A percentile compares a stretch with the other conserved stretches of the same genome.
phyloP scores from a whole-genome alignment of 2,797 vertebrate genomes.

The Chaetophractus vellerosus region DNA sequence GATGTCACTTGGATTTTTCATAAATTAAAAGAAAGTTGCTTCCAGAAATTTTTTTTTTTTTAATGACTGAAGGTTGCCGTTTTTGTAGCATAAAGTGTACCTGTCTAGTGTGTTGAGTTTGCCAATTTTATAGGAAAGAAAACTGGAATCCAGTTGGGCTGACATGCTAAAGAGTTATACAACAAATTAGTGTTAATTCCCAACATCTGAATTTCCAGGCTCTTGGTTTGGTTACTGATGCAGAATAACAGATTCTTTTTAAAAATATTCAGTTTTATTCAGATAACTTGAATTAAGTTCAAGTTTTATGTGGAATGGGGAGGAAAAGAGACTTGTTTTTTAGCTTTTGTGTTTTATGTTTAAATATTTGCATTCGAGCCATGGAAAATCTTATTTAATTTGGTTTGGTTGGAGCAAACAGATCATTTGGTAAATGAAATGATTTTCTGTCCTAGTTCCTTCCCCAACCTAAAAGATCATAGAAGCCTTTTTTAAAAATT shows the following conservation, averaged over 20 bases:
- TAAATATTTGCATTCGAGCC: background rate
- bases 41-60: background rate
- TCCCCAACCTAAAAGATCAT: background rate
- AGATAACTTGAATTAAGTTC: slow-evolving; percentile 34
- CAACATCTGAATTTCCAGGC: background rate
- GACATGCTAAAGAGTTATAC: background rate
- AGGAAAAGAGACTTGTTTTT: background rate
- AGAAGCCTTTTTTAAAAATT: background rate
- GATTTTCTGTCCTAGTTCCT: background rate
- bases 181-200: slow-evolving; percentile 16
- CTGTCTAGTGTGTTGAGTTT: background rate
- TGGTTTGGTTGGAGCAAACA: slow-evolving; percentile 19
- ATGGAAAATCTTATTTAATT: slow-evolving; percentile 33
- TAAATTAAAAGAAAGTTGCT: slow-evolving; percentile 59
- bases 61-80: background rate
- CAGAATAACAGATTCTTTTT: background rate
- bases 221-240: background rate
- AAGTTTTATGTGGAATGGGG: slow-evolving; percentile 5
- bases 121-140: slow-evolving; percentile 51
- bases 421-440: slow-evolving; percentile 11
- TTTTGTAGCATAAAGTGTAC: background rate
- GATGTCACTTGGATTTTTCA: slow-evolving; percentile 14
- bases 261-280: slow-evolving; percentile 24
- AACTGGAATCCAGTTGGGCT: background rate
- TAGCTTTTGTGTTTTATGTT: slow-evolving; percentile 26